Base-by-base conservation (phyloP, 2,888 invertebrate species). In the Hyposoter didymator region DNA sequence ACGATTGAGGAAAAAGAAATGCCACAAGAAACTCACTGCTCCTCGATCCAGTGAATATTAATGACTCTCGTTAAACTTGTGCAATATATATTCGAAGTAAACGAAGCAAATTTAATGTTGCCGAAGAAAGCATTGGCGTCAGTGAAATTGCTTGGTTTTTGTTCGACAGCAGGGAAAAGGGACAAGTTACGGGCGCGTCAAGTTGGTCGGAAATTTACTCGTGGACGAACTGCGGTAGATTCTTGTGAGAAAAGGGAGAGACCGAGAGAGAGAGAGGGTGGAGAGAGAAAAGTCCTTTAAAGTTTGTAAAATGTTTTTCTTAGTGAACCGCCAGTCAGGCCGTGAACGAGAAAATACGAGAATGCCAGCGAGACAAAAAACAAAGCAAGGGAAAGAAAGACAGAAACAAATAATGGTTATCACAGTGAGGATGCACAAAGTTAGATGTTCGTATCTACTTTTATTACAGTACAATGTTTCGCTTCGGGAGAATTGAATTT, bases 241-340 rank as follows among this genome's bases (percentile, higher is more conserved):
- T 59, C 70, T 39, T 45, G 78, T 64, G 69, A 74, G 75, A 59
- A 59, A 59, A 14, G 14, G 8, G 28, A 28, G 22, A 12, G 28
- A 3, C 12, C 1, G 59, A 7, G 49, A n/a, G 49, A n/a, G 49
- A 17, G 47, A 2, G 47, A 14, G 12, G 47, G 12, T 35, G n/a
- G n/a, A 28, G 59, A 28, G 59, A 59, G 59, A 28, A 75, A 85
- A 78, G 74, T 85, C 70, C 64, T 79, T 59, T 82, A 72, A 80
- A 85, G 79, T 85, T 85, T 82, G 79, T 55, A 67, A 80, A 81
- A 74, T 74, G 80, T 84, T 76, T 80, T 64, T 80, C 55, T 52
- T 52, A 49, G 45, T 32, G 69, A 74, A 64, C 79, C 76, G 28
- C 64, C 64, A 19, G 82, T 43, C 55, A 67, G 72, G 75, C 35